Base-by-base conservation (phyloP, 2,888 invertebrate genomes). In the Ophion ellenae region DNA sequence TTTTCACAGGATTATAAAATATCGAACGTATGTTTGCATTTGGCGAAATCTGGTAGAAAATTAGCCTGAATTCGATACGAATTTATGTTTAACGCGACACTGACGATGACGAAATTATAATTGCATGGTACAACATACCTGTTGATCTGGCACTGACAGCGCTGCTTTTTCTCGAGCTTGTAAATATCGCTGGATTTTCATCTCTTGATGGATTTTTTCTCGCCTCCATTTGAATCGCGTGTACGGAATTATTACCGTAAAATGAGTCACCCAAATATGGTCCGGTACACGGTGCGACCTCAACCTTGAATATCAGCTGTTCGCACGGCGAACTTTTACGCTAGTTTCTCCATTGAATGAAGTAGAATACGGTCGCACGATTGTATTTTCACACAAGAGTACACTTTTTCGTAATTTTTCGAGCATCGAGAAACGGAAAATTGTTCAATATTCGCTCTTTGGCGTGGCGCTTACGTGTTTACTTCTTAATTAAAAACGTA, bases 121-220 rank as follows among this genome's bases (percentile, higher is more conserved):
- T 17, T 2, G 17, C 7, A n/a, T 32, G n/a, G 14, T 74, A 6
- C 10, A 36, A 71, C 80, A 59, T 74, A 86, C 86, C 86, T 83
- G 83, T 86, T 81, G 86, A 86, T 83, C 66, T 81, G 32, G 81
- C 74, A 63, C 77, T 81, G 47, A 86, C 40, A 24, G 57, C 67
- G 53, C 86, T 86, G 61, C 32, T 78, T 59, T 86, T 86, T 69
- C 83, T 74, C 20, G 59, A 74, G 6, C 81, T 73, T 17, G 74
- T 69, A 57, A 86, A 86, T 81, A 86, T 83, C n/a, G 81, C 78
- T 5, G 83, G 83, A 40, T 77, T 83, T 6, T 86, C 86, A 53
- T 78, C 83, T 40, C 74, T 78, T 9, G 78, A 20, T 36, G 17
- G 0, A 59, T 61, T 81, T 64, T 73, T 86, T 36, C 47, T 81